phyloP scores from a whole-genome alignment of 2,113 vertebrate genomes.

The Psittacula cyanocephala region DNA sequence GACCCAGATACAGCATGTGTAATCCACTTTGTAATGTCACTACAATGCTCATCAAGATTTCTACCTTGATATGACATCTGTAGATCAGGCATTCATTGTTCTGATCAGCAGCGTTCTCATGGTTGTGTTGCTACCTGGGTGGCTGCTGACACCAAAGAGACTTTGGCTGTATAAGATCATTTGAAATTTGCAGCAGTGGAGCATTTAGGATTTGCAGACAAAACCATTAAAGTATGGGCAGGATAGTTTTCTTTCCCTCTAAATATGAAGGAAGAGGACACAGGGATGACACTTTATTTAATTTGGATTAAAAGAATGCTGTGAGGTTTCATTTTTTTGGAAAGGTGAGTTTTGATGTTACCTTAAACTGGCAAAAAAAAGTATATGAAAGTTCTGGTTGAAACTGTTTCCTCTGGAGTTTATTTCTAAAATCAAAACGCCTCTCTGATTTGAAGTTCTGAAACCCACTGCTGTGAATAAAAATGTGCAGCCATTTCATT shows the following conservation, averaged over 20 bases:
- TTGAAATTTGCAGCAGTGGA: slow-evolving; percentile 71
- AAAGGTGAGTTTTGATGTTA: slow-evolving; percentile 63
- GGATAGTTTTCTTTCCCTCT: slow-evolving; percentile 62
- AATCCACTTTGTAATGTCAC: slow-evolving; percentile 72
- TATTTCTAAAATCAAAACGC: slow-evolving; percentile 83
- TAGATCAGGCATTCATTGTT: slow-evolving; percentile 69
- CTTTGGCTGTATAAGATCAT: slow-evolving; percentile 72
- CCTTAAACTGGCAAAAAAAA: slow-evolving; percentile 56
- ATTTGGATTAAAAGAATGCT: slow-evolving; percentile 73
- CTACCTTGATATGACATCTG: slow-evolving; percentile 66
- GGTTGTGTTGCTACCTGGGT: slow-evolving; percentile 66
- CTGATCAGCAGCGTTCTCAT: slow-evolving; percentile 66
- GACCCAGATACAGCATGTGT: slow-evolving; percentile 73
- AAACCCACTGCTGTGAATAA: slow-evolving; percentile 76
- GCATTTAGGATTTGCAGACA: slow-evolving; percentile 69
- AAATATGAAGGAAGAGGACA: slow-evolving; percentile 70
- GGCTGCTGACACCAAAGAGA: slow-evolving; percentile 68
- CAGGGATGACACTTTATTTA: slow-evolving; percentile 73
- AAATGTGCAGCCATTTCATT: slow-evolving; percentile 68
- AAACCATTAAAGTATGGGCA: slow-evolving; percentile 72
- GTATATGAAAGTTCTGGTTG: slow-evolving; percentile 64
- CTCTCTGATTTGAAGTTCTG: slow-evolving; percentile 79
- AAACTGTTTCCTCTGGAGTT: slow-evolving; percentile 78
- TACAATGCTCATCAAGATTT: slow-evolving; percentile 73
- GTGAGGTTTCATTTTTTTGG: slow-evolving; percentile 60